phyloP scores from a whole-genome alignment of 2,113 vertebrate species.

The Sylvicapra grimmia region DNA sequence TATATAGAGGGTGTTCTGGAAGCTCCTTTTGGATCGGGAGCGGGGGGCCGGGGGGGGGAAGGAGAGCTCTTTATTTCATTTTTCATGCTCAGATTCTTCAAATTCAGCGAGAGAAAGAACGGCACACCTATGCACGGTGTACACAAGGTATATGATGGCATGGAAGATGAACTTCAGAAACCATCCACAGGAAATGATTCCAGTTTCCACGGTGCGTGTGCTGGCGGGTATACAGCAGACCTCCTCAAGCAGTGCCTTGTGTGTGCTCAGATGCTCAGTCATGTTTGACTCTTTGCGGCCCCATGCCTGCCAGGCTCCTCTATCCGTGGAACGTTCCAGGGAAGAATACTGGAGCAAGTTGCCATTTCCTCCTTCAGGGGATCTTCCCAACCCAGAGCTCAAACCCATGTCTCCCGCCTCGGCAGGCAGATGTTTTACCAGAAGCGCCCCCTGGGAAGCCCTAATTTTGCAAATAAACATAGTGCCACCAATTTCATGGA shows the following conservation, averaged over 20 bases:
- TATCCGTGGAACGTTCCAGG: not conserved
- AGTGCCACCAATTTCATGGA: not conserved
- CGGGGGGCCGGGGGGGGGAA: not conserved
- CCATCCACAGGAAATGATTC: not conserved
- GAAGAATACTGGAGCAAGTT: not conserved
- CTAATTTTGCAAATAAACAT: not conserved
- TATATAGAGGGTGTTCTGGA: not conserved
- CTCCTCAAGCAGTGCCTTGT: not conserved
- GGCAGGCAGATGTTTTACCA: not conserved
- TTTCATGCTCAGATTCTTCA: not conserved
- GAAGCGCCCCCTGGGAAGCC: not conserved
- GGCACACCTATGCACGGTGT: accelerated
- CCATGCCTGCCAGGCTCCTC: not conserved
- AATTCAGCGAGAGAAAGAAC: not conserved
- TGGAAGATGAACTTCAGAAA: not conserved
- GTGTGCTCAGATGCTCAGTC: not conserved
- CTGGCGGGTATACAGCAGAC: not conserved
- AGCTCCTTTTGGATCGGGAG: not conserved
- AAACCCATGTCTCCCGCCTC: not conserved
- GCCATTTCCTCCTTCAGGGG: not conserved
- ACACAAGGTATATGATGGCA: accelerated
- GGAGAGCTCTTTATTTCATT: not conserved
- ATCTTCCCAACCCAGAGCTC: not conserved
- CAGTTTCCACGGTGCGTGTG: not conserved
- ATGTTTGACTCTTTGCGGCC: not conserved